Conservation (phyloP, 2,797 vertebrate species). For the Cryptoprocta ferox region DNA sequence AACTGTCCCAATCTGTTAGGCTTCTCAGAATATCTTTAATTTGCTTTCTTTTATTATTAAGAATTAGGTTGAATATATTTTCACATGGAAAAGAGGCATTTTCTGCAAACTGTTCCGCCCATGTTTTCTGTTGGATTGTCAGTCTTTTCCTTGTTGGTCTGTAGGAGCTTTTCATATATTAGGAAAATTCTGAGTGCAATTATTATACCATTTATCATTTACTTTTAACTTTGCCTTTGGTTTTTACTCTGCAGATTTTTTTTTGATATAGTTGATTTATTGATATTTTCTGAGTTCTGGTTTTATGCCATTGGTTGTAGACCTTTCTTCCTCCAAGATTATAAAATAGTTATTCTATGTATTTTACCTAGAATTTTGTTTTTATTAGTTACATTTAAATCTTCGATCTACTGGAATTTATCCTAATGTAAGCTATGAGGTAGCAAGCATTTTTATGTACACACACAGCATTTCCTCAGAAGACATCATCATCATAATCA, state of each 20-base stretch:
- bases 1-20: background rate
- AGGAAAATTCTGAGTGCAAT: background rate
- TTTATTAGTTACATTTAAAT: background rate
- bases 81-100: background rate
- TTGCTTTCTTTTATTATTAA: constrained; percentile 3
- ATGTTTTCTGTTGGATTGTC: background rate
- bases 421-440: background rate
- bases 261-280: background rate
- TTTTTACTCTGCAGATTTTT: background rate
- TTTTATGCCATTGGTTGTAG: background rate
- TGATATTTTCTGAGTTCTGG: background rate
- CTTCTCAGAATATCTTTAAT: constrained; percentile 5
- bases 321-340: background rate
- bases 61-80: background rate
- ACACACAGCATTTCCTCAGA: background rate
- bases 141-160: background rate
- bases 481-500: background rate
- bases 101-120: background rate
- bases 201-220: background rate
- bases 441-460: background rate
- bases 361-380: background rate
- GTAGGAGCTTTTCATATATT: background rate
- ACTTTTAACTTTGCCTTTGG: background rate
- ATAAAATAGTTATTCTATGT: background rate
- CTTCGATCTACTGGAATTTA: background rate